Evolutionary conservation across 1,140 invertebrate genomes (phyloP).

Genomic region (Paraescarpia echinospica): DNA sequence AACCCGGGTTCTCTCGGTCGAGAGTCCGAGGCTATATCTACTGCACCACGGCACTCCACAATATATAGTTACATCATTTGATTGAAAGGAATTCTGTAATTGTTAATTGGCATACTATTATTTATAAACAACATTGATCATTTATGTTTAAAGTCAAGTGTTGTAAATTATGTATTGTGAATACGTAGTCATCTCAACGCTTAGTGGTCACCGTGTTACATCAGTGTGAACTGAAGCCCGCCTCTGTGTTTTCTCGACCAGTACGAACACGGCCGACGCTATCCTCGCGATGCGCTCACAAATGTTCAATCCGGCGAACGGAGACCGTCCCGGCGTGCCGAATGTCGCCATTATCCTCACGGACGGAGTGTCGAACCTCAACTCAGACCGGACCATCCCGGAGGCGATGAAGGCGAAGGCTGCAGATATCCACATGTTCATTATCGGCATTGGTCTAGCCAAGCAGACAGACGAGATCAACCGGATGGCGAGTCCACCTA

Average conservation of each 20-base stretch:
- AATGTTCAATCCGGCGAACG: conserved; percentile 20
- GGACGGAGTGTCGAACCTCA: conserved; percentile 26
- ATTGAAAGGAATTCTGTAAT: not conserved
- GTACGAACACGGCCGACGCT: conserved; percentile 25
- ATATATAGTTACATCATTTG: not conserved
- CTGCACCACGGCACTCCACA: no score
- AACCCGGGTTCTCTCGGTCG: no score
- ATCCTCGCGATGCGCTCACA: conserved; percentile 12
- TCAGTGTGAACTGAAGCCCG: not conserved
- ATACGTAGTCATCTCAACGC: not conserved
- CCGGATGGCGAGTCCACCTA: conserved; percentile 21
- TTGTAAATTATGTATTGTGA: not conserved
- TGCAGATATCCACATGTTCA: conserved; percentile 12
- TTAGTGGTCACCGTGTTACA: not conserved
- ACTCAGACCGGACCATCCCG: conserved; percentile 22
- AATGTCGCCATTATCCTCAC: conserved; percentile 26
- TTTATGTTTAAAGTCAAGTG: no score
- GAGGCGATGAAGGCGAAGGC: conserved; percentile 4
- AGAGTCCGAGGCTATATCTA: no score
- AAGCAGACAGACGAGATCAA: conserved; percentile 15
- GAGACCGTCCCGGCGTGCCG: conserved; percentile 18
- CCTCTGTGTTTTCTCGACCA: not conserved
- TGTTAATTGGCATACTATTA: no score
- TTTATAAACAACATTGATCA: no score
- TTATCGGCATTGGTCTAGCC: conserved; percentile 15